phyloP scores from a whole-genome alignment of 1,140 invertebrate species.

The Brachionus asplanchnoidis region DNA sequence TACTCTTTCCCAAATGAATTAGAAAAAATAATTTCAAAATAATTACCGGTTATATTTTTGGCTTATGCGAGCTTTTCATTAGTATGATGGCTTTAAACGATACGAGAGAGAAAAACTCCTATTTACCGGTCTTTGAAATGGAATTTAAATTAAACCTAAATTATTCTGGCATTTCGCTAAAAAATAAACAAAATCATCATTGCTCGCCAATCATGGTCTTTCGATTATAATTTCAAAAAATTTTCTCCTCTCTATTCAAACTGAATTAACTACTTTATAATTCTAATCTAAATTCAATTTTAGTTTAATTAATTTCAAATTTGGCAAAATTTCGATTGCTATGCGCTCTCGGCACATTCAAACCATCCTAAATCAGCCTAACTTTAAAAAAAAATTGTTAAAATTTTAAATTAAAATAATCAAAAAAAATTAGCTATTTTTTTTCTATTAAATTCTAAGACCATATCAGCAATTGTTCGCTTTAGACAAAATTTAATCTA shows the following conservation, averaged over 20 bases:
- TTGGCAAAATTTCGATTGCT: neutral
- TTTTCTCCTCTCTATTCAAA: neutral
- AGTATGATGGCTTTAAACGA: neutral
- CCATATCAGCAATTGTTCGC: neutral
- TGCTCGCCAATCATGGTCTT: neutral
- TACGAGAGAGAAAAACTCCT: neutral
- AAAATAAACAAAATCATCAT: constrained; percentile 9
- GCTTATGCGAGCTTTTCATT: neutral
- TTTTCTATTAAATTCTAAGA: neutral
- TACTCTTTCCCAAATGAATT: neutral
- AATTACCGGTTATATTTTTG: constrained; percentile 12
- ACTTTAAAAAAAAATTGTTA: neutral
- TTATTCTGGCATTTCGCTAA: neutral
- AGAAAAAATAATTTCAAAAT: constrained; percentile 6
- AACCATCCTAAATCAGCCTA: neutral
- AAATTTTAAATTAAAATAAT: neutral
- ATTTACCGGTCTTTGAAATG: constrained; percentile 22
- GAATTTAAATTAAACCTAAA: constrained; percentile 13
- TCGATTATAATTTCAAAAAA: neutral
- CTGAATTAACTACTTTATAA: neutral
- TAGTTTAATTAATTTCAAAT: neutral
- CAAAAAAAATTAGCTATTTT: neutral
- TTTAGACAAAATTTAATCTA: neutral
- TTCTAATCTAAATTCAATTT: neutral
- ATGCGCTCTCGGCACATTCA: neutral